Evolutionary conservation across 64 coral and sea anemone species (phyloP).

Genomic region (Porites australiensis): DNA sequence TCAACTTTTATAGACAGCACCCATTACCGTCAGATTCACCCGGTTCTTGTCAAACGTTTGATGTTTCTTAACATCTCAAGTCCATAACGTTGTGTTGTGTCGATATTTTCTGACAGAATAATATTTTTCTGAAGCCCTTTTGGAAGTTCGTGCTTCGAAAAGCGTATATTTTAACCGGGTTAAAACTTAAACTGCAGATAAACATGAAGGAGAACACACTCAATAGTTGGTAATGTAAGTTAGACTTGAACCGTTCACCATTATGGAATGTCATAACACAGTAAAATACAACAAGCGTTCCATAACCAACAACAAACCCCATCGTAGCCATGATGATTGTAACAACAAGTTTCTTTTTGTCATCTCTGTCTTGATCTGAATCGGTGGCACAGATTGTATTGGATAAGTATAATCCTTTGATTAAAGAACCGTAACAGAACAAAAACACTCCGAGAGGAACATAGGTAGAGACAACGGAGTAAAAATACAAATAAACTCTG

Average conservation of each 20-base stretch:
- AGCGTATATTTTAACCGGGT: background rate
- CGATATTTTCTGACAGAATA: background rate
- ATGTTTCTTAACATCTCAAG: too few species aligned
- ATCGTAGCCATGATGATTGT: background rate
- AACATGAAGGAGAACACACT: background rate
- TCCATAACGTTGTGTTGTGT: too few species aligned
- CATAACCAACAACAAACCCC: background rate
- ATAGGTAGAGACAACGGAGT: background rate
- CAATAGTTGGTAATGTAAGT: too few species aligned
- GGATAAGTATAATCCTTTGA: conserved; percentile 29
- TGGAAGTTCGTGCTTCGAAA: conserved; percentile 3
- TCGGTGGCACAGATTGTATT: conserved; percentile 4
- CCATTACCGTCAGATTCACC: too few species aligned
- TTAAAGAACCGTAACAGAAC: background rate
- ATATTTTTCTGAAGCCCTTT: background rate
- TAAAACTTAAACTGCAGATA: background rate
- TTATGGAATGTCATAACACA: background rate
- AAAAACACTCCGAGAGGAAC: background rate
- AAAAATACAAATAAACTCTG: background rate
- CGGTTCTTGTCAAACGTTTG: too few species aligned
- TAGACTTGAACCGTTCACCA: too few species aligned
- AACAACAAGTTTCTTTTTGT: conserved; percentile 34
- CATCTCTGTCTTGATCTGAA: background rate
- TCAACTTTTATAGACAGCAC: too few species aligned
- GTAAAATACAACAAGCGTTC: background rate